Evolutionary conservation across 2,888 invertebrate species (phyloP), one percentile per base, ranked within the genome.

Genomic region (Drosophila pseudotalamancana): DNA sequence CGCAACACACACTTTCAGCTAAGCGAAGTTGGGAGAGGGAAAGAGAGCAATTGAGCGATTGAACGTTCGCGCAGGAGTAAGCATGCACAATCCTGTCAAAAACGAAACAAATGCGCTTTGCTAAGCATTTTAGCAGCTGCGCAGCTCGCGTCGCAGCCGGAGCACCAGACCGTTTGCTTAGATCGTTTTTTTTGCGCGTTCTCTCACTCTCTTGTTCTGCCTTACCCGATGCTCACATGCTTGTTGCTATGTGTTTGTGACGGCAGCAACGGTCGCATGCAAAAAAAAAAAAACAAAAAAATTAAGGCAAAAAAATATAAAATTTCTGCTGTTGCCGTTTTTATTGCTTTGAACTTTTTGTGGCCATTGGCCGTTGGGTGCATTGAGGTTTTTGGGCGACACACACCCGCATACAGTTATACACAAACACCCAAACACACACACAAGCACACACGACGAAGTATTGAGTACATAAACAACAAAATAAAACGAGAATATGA

Each of bases 341-440:
- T 77, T 78, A 82, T 86, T 61, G 71, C 84, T 82, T 82, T 82
- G 84, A 86, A 86, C 86, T 82, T 83, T 81, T 66, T 74, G 57
- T 73, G 45, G 69, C 35, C 61, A 37, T 39, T 56, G 59, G 25
- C 49, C 50, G 43, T 50, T 37, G 39, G 19, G 31, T 8, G 32
- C 48, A 40, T 60, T 72, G 74, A 40, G 57, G 45, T 59, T 73
- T 65, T 74, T 42, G 59, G 59, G 45, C 23, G 42, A 60, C 53
- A 59, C 23, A 37, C 40, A 37, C 35, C 16, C 35, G 32, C 57
- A 59, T 14, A 43, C 56, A n/a, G n/a, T n/a, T n/a, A n/a, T n/a
- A 46, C 32, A 46, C 35, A 61, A 0, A 55, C 54, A 61, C 27
- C 27, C 37, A 34, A 4, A 34, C 19, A 42, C 29, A 27, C n/a